phyloP scores from a whole-genome alignment of 2,888 invertebrate species.

The Anoncus sp. region DNA sequence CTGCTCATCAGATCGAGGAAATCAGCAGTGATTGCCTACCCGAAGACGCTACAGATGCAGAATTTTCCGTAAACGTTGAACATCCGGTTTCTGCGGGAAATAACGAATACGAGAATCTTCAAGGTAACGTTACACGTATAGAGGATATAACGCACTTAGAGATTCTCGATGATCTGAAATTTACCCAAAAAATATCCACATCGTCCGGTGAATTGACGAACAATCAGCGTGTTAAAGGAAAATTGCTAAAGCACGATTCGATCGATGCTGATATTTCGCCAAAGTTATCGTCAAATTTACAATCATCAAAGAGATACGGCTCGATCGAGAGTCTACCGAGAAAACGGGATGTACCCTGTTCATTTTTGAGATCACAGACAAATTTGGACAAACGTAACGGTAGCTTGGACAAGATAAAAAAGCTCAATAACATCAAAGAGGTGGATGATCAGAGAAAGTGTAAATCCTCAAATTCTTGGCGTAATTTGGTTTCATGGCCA shows the following conservation, averaged over 20 bases:
- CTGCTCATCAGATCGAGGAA: constrained; percentile 75
- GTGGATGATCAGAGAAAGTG: constrained; percentile 69
- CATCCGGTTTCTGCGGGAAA: constrained; percentile 18
- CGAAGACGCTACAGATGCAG: constrained; percentile 70
- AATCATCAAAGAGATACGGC: constrained; percentile 71
- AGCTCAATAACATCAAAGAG: constrained; percentile 74
- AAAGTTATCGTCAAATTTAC: constrained; percentile 62
- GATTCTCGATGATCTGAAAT: neutral
- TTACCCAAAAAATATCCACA: neutral
- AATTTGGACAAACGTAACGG: constrained; percentile 69
- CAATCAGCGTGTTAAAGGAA: constrained; percentile 41
- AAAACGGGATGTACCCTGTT: constrained; percentile 61
- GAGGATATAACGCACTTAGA: constrained; percentile 1
- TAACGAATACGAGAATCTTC: neutral
- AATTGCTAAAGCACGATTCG: constrained; percentile 73
- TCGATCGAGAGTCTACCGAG: constrained; percentile 73
- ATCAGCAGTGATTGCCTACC: constrained; percentile 70
- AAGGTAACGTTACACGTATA: neutral
- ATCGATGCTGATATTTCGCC: constrained; percentile 62
- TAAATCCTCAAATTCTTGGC: constrained; percentile 59
- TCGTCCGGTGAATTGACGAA: neutral
- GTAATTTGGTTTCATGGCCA: constrained; percentile 50
- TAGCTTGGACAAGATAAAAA: constrained; percentile 67
- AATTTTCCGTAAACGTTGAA: constrained; percentile 61
- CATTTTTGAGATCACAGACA: constrained; percentile 71